Percentiles rank a stretch among this genome's conserved stretches.
These are phyloP conservation scores for Neodiprion virginianus DNA, from an alignment of 1,140 invertebrate species.

Conservation along the genomic window DNA sequence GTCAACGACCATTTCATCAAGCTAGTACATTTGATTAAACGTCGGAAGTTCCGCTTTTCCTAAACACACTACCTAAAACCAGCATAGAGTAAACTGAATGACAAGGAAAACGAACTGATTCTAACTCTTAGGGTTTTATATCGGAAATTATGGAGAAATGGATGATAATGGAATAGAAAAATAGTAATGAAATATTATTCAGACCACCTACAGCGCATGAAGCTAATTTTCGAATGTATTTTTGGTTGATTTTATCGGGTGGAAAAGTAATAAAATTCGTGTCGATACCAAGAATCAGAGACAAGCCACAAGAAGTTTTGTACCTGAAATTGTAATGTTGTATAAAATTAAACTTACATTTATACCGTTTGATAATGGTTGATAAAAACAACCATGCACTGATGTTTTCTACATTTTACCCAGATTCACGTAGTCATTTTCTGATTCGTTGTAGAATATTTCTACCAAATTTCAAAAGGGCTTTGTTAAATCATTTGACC, in stretches of 20 bases:
- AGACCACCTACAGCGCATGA: constrained; percentile 27
- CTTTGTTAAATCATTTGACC: no score
- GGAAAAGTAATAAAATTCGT: not conserved
- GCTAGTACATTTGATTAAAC: no score
- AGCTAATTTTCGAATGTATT: constrained; percentile 29
- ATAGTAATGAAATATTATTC: constrained; percentile 26
- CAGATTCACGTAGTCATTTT: no score
- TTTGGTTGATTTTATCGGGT: constrained; percentile 20
- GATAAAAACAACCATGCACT: no score
- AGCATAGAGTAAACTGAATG: no score
- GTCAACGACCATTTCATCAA: no score
- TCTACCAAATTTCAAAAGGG: no score
- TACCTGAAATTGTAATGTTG: not conserved
- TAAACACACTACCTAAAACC: no score
- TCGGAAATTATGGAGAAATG: not conserved
- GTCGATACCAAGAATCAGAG: constrained; percentile 3
- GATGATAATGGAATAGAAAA: constrained; percentile 8
- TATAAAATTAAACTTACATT: not conserved
- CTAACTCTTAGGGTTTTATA: not conserved
- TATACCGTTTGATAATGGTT: no score
- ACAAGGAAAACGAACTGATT: not conserved
- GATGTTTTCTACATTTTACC: no score
- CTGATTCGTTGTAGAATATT: no score
- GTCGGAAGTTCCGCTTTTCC: no score
- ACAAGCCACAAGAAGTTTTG: not conserved